Conservation (phyloP, 1,140 invertebrate genomes). For the Choristoneura fumiferana region DNA sequence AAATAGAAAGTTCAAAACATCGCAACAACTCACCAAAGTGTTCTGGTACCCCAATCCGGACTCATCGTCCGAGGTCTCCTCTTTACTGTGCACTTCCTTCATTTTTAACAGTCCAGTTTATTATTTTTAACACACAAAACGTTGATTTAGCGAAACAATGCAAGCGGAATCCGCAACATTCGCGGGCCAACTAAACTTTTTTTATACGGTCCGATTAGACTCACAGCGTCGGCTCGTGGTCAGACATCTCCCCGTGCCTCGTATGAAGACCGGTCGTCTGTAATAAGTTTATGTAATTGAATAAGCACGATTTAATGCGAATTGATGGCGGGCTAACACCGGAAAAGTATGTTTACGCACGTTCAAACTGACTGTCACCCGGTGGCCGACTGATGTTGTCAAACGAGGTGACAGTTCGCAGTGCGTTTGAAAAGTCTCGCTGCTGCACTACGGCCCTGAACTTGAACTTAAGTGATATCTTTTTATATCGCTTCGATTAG, state of each 20-base stretch:
- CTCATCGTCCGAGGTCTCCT: slow-evolving; percentile 79
- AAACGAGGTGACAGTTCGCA: slow-evolving; percentile 34
- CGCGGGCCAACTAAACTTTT: slow-evolving; percentile 29
- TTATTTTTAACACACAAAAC: slow-evolving; percentile 46
- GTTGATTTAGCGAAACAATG: too few relatives aligned
- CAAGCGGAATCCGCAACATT: slow-evolving; percentile 23
- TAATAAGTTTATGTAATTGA: slow-evolving; percentile 67
- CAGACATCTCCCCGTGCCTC: slow-evolving; percentile 39
- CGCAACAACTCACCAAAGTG: slow-evolving; percentile 84
- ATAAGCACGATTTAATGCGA: slow-evolving; percentile 69
- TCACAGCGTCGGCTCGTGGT: slow-evolving; percentile 43
- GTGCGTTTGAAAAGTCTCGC: slow-evolving; percentile 38
- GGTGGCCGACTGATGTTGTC: slow-evolving; percentile 61
- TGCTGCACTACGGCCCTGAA: slow-evolving; percentile 43
- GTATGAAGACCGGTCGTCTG: slow-evolving; percentile 26
- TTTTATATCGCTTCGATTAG: slow-evolving; percentile 11
- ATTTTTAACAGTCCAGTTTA: slow-evolving; percentile 43
- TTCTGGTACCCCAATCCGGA: slow-evolving; percentile 87
- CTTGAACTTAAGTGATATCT: slow-evolving; percentile 44
- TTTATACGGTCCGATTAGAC: slow-evolving; percentile 30
- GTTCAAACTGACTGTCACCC: slow-evolving; percentile 55
- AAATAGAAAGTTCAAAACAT: slow-evolving; percentile 55
- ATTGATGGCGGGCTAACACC: slow-evolving; percentile 50
- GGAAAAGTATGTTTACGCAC: slow-evolving; percentile 42
- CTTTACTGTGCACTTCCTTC: slow-evolving; percentile 57